A percentile compares a stretch with the other conserved stretches of the same genome.
Conservation (phyloP, 2,797 vertebrate genomes). For the Okamejei kenojei region DNA sequence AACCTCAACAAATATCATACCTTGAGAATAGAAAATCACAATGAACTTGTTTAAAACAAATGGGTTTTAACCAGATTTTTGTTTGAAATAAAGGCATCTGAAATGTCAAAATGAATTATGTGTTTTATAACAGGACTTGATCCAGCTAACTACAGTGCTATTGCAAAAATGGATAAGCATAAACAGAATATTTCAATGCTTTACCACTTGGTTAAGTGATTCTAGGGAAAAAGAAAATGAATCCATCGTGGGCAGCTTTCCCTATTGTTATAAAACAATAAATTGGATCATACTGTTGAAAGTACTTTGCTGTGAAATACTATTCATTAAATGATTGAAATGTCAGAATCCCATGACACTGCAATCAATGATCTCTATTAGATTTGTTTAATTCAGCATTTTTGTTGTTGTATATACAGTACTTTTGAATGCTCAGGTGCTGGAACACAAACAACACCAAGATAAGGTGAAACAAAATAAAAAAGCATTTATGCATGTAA, state of each 20-base stretch:
- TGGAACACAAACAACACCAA: too few relatives aligned
- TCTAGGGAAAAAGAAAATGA: not conserved
- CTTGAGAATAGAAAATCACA: not conserved
- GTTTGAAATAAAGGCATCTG: not conserved
- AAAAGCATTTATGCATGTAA: too few relatives aligned
- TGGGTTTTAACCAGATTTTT: not conserved
- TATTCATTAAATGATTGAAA: too few relatives aligned
- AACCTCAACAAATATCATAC: not conserved
- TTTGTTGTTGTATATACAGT: too few relatives aligned
- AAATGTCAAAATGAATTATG: not conserved
- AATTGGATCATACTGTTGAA: not conserved
- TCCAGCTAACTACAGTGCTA: not conserved
- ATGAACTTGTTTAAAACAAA: not conserved
- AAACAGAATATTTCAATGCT: not conserved
- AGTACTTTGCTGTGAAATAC: not conserved
- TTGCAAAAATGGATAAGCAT: not conserved
- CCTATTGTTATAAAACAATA: not conserved
- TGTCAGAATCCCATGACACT: too few relatives aligned
- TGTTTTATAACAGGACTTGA: not conserved
- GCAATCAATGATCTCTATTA: too few relatives aligned
- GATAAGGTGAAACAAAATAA: too few relatives aligned
- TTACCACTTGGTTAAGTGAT: not conserved
- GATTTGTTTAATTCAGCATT: too few relatives aligned
- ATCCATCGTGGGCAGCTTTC: not conserved
- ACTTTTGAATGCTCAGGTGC: too few relatives aligned